Evolutionary conservation across 2,113 vertebrate species (phyloP).

Genomic region (Channa argus): DNA sequence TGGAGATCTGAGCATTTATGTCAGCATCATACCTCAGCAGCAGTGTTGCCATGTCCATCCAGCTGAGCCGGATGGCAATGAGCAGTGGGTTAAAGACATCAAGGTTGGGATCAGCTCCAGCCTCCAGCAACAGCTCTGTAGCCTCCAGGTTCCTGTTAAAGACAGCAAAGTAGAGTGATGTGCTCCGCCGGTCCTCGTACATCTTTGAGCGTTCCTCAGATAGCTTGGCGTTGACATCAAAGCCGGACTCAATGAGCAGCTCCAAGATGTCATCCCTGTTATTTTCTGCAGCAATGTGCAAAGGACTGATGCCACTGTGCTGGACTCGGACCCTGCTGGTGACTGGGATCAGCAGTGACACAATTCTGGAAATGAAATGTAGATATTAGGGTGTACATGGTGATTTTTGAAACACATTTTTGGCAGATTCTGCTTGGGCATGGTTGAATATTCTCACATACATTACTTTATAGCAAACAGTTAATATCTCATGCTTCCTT

Average conservation of each 20-base stretch:
- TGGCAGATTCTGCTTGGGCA: no score
- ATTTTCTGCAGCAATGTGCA: conserved; percentile 89
- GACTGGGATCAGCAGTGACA: conserved; percentile 87
- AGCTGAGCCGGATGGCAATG: conserved; percentile 88
- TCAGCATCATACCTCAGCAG: conserved; percentile 89
- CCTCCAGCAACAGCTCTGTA: conserved; percentile 86
- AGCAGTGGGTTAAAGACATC: conserved; percentile 90
- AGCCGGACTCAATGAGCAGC: conserved; percentile 85
- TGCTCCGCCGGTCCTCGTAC: conserved; percentile 88
- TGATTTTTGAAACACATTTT: no score
- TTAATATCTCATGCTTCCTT: neutral
- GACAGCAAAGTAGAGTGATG: conserved; percentile 88
- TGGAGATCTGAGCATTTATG: conserved; percentile 85
- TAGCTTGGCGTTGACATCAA: conserved; percentile 85
- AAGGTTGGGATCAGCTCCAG: conserved; percentile 89
- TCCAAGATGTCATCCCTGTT: conserved; percentile 87
- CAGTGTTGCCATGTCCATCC: conserved; percentile 84
- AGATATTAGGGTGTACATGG: no score
- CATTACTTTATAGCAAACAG: no score
- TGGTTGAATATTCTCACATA: no score
- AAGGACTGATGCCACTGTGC: conserved; percentile 89
- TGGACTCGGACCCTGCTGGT: conserved; percentile 86
- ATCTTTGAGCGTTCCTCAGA: conserved; percentile 84
- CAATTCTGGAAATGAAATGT: conserved; percentile 79
- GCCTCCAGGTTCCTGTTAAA: conserved; percentile 88